Evolutionary conservation across 2,888 invertebrate genomes (phyloP).

Genomic region (Ophion ventricosus): DNA sequence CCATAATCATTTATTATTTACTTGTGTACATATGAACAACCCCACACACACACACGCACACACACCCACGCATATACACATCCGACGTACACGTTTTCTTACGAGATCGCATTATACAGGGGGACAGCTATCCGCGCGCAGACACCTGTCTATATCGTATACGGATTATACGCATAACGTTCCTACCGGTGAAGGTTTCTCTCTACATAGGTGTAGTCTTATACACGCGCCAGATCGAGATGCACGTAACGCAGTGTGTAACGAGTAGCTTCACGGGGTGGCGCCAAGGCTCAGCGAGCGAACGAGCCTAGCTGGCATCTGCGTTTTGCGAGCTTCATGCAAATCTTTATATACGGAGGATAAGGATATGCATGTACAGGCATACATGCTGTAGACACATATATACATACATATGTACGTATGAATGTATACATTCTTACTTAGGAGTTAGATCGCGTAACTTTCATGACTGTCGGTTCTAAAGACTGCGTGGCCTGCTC

Average conservation of each 20-base stretch:
- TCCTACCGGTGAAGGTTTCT: not conserved
- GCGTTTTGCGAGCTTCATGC: conserved; percentile 15
- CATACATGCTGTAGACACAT: no score
- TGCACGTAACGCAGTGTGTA: conserved; percentile 34
- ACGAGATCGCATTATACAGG: not conserved
- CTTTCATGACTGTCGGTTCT: not conserved
- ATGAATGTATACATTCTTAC: not conserved
- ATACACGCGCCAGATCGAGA: not conserved
- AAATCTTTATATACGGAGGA: conserved; percentile 13
- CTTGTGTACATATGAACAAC: no score
- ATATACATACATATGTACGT: not conserved
- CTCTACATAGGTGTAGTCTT: not conserved
- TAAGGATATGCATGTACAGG: conserved; percentile 7
- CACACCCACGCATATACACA: no score
- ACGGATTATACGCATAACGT: not conserved
- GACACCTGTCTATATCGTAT: not conserved
- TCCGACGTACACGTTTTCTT: no score
- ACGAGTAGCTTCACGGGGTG: conserved; percentile 30
- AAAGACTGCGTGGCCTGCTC: not conserved
- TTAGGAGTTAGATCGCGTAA: conserved; percentile 2
- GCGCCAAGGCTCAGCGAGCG: conserved; percentile 37
- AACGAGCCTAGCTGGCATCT: conserved; percentile 26
- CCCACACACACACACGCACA: no score
- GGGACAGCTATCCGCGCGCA: no score
- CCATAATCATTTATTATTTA: no score